Conservation (phyloP, 2,888 invertebrate genomes). For the Bembecia ichneumoniformis region DNA sequence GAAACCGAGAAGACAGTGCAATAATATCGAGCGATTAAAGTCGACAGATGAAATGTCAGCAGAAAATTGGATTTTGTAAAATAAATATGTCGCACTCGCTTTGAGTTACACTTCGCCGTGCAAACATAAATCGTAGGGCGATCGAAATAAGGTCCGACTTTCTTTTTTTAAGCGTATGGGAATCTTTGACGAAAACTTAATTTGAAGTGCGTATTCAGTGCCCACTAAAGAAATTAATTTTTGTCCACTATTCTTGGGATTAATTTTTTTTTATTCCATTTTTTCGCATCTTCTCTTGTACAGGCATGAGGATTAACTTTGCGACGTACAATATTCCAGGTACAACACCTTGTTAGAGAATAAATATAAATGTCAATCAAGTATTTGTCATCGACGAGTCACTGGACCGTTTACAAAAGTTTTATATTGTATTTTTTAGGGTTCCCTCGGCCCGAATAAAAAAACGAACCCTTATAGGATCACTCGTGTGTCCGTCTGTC, state of each 20-base stretch:
- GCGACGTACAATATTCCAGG: slow-evolving; percentile 27
- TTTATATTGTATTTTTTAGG: too few relatives aligned
- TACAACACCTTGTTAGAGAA: slow-evolving; percentile 41
- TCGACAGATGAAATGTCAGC: slow-evolving; percentile 71
- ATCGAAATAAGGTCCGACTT: slow-evolving; percentile 21
- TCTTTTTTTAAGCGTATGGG: slow-evolving; percentile 2
- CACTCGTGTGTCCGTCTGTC: too few relatives aligned
- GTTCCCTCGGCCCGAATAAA: too few relatives aligned
- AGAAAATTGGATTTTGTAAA: slow-evolving; percentile 73
- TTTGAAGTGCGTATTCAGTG: slow-evolving; percentile 54
- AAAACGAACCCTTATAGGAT: too few relatives aligned
- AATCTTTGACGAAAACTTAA: slow-evolving; percentile 51
- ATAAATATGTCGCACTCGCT: slow-evolving; percentile 68
- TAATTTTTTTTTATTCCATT: slow-evolving; percentile 34
- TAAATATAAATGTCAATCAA: slow-evolving; percentile 1
- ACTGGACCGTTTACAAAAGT: too few relatives aligned
- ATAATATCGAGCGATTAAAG: slow-evolving; percentile 63
- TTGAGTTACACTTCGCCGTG: slow-evolving; percentile 30
- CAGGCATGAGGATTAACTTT: slow-evolving; percentile 42
- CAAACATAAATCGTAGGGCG: slow-evolving; percentile 21
- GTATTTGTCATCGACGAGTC: neutral
- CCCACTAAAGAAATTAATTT: slow-evolving; percentile 57
- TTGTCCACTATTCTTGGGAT: slow-evolving; percentile 42
- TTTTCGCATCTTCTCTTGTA: slow-evolving; percentile 29
- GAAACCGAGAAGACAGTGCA: slow-evolving; percentile 59